Base-by-base conservation (phyloP, 2,113 vertebrate species). In the Cyprinodon brontotheroides region DNA sequence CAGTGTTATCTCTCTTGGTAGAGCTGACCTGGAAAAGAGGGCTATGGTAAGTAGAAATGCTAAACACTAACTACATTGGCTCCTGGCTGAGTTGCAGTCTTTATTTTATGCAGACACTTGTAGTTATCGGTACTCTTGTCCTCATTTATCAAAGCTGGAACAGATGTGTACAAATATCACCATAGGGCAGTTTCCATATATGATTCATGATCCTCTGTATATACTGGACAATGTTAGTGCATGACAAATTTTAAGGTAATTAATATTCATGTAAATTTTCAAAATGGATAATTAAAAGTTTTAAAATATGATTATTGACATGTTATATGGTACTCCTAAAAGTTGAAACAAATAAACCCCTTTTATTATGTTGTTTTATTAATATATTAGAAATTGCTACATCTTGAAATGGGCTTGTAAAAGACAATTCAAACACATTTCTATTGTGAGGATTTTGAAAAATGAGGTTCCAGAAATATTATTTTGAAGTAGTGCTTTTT, bases 1-100 rank as follows among this genome's bases (percentile, higher is more conserved):
- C 90, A 99, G 97, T 1, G 95, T 97, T 15, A 97, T 96, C 94
- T 99, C 98, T 0, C 89, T 99, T 78, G 96, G 96, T 48, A 95
- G 95, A 80, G 91, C 94, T 47, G 96, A 94, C 73, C 94, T 94
- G 17, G 97, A 99, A 74, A 96, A 95, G 83, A 93, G 92, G 39
- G 93, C 96, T 53, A 80, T 95, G 94, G 97, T 98, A 88, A 96
- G 90, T 70, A 45, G 47, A 80, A 38, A 22, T 7, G 29, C 41
- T 4, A 72, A 62, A 37, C 29, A 22, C 17, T 41, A 43, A 61
- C 11, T 61, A 38, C 59, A 50, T 38, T 62, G 47, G 20, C 36
- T 65, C 20, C 69, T 65, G 14, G 15, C 63, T 43, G 10, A 37
- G 39, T 63, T 11, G 57, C 39, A 36, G 12, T 6, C 10, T 69